Evolutionary conservation across 2,888 invertebrate species (phyloP), one percentile per base, ranked within the genome.

Genomic region (Eumacrocentrus americanus): DNA sequence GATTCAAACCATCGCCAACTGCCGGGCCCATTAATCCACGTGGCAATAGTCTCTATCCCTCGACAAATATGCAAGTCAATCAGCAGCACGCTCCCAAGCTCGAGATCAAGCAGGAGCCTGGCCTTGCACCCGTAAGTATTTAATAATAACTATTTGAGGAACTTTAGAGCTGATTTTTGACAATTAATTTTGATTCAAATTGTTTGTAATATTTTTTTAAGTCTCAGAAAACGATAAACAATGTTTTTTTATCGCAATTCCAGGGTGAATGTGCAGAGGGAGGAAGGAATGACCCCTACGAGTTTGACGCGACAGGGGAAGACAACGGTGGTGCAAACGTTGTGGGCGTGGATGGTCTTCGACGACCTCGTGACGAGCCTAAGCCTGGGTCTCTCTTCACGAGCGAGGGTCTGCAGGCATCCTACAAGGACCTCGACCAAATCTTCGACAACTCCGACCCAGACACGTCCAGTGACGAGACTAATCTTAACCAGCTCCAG

Each of bases 401-500:
- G 42, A 92, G 89, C 71, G 92, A 94, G 82, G 96, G 96, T 23
- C 86, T 97, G 34, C 91, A 91, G 80, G 91, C 94, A 42, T 92
- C 93, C 42, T 88, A 90, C 70, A 91, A 91, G 77, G 97, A 97
- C 83, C 87, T 97, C 70, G 96, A 97, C 76, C 93, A 96, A 81
- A 90, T 97, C 76, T 98, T 97, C 83, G 94, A 94, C 79, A 93
- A 94, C 79, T 93, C 93, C 0, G 93, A 93, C 83, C 79, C 80
- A 34, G 91, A 92, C 76, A 92, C 93, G 61, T 92, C 92, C 78
- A 91, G 91, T 75, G 94, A 94, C 81, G 94, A 94, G 85, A 88
- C 91, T 81, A 80, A 80, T 70, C 69, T 80, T 51, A 80, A 80
- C 48, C 83, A 91, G 87, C 84, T 93, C 74, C 91, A 92, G 80